A percentile compares a stretch with the other conserved stretches of the same genome.
These are phyloP conservation scores for Mustelus asterias DNA, from an alignment of 2,113 vertebrate species.

Conservation along the genomic window DNA sequence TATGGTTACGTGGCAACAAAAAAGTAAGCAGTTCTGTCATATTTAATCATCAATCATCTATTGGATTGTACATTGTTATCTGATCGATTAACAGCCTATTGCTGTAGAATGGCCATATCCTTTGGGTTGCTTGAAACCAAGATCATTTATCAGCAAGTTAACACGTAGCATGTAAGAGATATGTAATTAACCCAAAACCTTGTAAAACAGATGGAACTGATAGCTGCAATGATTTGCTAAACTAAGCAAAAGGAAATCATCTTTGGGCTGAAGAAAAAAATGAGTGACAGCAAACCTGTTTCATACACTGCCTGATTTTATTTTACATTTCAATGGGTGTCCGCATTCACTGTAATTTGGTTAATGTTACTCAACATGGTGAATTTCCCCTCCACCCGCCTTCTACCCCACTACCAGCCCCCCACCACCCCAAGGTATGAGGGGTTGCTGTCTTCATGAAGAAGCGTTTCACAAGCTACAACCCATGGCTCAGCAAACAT, in stretches of 20 bases:
- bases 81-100: not conserved
- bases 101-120: not conserved
- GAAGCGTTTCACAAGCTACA: not conserved
- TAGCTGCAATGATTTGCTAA: not conserved
- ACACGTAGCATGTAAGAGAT: not conserved
- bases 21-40: not conserved
- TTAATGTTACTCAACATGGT: not conserved
- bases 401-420: no score
- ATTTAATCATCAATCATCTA: not conserved
- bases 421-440: not conserved
- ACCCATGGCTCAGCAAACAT: not conserved
- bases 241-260: not conserved
- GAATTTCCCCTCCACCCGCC: no score
- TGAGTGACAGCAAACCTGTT: not conserved
- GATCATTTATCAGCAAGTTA: not conserved
- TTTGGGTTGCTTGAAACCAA: not conserved
- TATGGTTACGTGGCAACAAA: not conserved
- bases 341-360: no score
- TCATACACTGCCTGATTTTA: not conserved
- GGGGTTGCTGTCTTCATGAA: not conserved
- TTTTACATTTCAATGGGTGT: not conserved
- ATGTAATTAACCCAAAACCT: not conserved
- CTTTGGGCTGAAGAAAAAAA: not conserved
- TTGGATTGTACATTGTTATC: slow-evolving; percentile 1
- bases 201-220: not conserved